Evolutionary conservation across 2,888 invertebrate genomes (phyloP).

Genomic region (Hyppa rectilinea): DNA sequence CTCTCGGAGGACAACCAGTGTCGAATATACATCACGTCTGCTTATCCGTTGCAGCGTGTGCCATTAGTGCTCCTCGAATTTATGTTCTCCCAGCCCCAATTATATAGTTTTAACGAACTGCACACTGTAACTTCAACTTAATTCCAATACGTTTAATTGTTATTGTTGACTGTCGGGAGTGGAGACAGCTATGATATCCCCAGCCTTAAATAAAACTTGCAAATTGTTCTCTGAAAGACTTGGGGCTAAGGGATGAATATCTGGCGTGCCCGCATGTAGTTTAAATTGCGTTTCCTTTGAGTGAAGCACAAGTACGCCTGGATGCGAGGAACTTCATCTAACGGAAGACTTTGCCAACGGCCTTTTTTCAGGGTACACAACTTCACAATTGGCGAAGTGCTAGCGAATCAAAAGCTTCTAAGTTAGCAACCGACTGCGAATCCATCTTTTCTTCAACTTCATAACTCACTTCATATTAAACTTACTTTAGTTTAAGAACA

Average conservation of each 20-base stretch:
- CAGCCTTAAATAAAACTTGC: slow-evolving; percentile 71
- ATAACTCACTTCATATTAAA: slow-evolving; percentile 62
- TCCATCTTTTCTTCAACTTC: slow-evolving; percentile 60
- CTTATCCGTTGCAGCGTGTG: slow-evolving; percentile 68
- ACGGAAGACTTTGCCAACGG: slow-evolving; percentile 74
- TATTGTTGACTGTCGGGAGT: slow-evolving; percentile 44
- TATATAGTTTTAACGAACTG: slow-evolving; percentile 80
- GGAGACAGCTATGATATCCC: slow-evolving; percentile 37
- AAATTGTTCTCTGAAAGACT: slow-evolving; percentile 73
- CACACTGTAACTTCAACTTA: slow-evolving; percentile 73
- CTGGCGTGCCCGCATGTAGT: slow-evolving; percentile 84
- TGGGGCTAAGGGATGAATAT: slow-evolving; percentile 78
- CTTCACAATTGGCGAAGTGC: slow-evolving; percentile 71
- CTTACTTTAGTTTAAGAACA: slow-evolving; percentile 54
- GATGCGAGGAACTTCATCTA: slow-evolving; percentile 79
- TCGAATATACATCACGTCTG: slow-evolving; percentile 64
- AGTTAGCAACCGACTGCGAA: slow-evolving; percentile 64
- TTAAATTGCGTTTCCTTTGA: slow-evolving; percentile 87
- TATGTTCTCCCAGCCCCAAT: slow-evolving; percentile 72
- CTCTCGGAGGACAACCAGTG: slow-evolving; percentile 37
- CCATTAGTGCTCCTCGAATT: slow-evolving; percentile 67
- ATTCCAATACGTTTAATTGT: slow-evolving; percentile 77
- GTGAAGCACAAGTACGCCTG: slow-evolving; percentile 79
- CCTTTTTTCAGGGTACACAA: slow-evolving; percentile 78
- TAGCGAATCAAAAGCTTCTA: slow-evolving; percentile 74